phyloP scores from a whole-genome alignment of 2,113 vertebrate genomes.

The Peucedramus taeniatus region DNA sequence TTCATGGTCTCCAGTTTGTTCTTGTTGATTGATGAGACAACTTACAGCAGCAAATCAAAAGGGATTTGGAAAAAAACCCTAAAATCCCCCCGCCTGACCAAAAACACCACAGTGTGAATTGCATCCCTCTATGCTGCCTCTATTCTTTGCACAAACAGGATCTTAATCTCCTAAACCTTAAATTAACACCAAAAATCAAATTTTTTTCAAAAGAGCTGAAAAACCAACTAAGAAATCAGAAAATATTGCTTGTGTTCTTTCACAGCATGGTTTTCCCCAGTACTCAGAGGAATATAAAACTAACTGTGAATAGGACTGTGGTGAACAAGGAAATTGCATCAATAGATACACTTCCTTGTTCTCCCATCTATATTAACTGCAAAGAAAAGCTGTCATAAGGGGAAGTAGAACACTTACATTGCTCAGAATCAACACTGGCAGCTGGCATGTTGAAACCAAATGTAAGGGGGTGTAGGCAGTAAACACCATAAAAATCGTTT shows the following conservation, averaged over 20 bases:
- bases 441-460: neutral
- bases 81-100: neutral
- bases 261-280: neutral
- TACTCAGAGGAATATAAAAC: neutral
- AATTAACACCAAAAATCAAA: neutral
- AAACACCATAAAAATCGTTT: neutral
- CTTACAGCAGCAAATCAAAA: neutral
- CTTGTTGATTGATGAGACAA: neutral
- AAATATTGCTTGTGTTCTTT: neutral
- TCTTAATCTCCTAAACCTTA: neutral
- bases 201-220: neutral
- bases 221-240: neutral
- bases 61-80: fast-evolving
- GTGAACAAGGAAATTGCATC: neutral
- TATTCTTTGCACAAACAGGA: neutral
- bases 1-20: neutral
- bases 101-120: neutral
- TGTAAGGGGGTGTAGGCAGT: neutral
- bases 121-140: neutral
- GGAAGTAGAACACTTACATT: neutral
- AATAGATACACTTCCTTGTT: neutral
- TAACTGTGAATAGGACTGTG: neutral
- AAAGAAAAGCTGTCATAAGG: neutral
- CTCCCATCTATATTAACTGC: neutral
- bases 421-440: neutral